Conservation (phyloP, 1,140 invertebrate species). For the Heliothis subflexa region DNA sequence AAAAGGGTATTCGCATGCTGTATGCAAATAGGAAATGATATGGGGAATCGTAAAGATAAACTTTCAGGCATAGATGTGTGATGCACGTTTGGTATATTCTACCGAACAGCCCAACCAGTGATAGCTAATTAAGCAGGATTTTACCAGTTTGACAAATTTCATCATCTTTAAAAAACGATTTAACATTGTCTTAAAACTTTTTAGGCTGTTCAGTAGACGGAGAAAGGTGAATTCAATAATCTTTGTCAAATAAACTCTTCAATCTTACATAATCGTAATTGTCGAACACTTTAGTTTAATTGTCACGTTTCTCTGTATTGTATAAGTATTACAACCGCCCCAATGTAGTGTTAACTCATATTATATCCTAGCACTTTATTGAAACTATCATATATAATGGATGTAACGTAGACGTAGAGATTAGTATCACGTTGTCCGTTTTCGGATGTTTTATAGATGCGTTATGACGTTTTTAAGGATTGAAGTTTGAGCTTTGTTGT, state of each 20-base stretch:
- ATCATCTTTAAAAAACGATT: constrained; percentile 2
- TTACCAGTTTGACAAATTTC: neutral
- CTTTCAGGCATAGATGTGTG: neutral
- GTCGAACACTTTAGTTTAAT: constrained; percentile 31
- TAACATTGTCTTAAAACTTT: constrained; percentile 1
- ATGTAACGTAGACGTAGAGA: constrained; percentile 40
- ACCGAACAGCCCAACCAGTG: neutral
- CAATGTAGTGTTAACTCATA: constrained; percentile 50
- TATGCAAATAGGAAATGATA: constrained; percentile 8
- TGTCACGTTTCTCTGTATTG: constrained; percentile 41
- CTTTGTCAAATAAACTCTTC: constrained; percentile 13
- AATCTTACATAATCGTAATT: constrained; percentile 23
- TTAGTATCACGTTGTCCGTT: constrained; percentile 50
- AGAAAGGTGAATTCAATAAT: neutral
- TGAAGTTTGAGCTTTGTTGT: constrained; percentile 20
- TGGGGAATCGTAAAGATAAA: constrained; percentile 13
- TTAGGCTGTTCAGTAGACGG: constrained; percentile 24
- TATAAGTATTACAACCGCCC: constrained; percentile 55
- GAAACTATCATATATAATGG: constrained; percentile 39
- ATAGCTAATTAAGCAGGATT: neutral
- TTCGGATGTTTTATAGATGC: constrained; percentile 50
- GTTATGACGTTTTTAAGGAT: constrained; percentile 16
- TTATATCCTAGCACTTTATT: constrained; percentile 49
- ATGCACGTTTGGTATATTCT: neutral
- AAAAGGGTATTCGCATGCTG: constrained; percentile 24